Evolutionary conservation across 2,113 vertebrate species (phyloP), one percentile per base, ranked within the genome.

Genomic region (Pygoscelis adeliae): DNA sequence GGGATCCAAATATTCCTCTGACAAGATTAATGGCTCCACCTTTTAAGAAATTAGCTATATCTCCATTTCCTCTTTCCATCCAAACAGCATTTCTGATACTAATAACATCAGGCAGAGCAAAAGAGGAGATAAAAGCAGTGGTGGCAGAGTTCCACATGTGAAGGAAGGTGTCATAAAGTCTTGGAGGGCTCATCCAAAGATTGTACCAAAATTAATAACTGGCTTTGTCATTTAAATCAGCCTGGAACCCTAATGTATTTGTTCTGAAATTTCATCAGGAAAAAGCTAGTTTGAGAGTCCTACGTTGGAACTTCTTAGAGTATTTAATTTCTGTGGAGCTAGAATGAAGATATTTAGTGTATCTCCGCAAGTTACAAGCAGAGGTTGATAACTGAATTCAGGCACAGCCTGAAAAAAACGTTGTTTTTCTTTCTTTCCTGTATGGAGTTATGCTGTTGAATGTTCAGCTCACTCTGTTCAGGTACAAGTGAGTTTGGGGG

Each of bases 91-190:
- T 95, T 96, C 87, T 97, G 93, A 59, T 95, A 49, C 82, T 95
- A 90, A 83, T 95, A 97, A 96, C 84, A 65, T 44, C 71, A 96
- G 93, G 92, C 93, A 94, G 93, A 91, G 78, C 10, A 53, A 87
- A 72, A 91, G 92, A 97, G 87, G 71, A 96, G 96, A 97, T 97
- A 97, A 97, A 97, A 97, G 97, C 97, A 92, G 93, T 94, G 96
- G 87, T 97, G 97, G 97, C 97, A 97, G 78, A 76, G 92, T 94
- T 97, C 96, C 97, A 97, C 32, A 1, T 86, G 82, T 92, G 82
- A 93, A 91, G 56, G 84, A 95, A 97, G 95, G 97, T 97, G 97
- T 97, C 85, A 95, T 95, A 93, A 97, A 72, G 40, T n/a, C 91
- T 94, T 96, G 87, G 66, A 97, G 74, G 62, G 25, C 78, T 90